Evolutionary conservation across 2,888 invertebrate genomes (phyloP).

Genomic region (Cephus pygmeus): DNA sequence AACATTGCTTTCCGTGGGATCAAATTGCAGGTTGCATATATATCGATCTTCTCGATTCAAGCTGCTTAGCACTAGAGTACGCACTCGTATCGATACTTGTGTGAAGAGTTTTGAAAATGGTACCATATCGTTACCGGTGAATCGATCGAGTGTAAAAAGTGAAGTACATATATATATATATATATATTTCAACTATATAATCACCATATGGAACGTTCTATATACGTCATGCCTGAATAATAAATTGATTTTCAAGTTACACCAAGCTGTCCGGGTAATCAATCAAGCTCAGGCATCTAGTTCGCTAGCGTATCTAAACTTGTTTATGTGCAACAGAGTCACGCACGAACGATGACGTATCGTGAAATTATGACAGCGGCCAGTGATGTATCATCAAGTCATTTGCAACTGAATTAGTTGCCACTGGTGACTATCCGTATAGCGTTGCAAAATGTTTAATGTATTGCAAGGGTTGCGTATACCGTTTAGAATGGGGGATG

Average conservation of each 20-base stretch:
- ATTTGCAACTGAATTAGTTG: slow-evolving; percentile 43
- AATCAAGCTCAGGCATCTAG: slow-evolving; percentile 35
- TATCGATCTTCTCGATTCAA: neutral
- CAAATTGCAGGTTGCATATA: neutral
- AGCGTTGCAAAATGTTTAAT: slow-evolving; percentile 20
- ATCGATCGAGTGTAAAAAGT: neutral
- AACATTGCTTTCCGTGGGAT: neutral
- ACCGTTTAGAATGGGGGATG: neutral
- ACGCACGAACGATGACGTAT: slow-evolving; percentile 46
- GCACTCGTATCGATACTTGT: neutral
- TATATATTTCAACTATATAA: neutral
- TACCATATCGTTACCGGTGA: neutral
- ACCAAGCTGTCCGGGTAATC: slow-evolving; percentile 35
- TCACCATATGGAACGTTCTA: neutral
- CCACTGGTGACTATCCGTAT: slow-evolving; percentile 7
- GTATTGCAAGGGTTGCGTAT: slow-evolving; percentile 7
- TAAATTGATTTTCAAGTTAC: slow-evolving; percentile 36
- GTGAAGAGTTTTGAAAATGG: neutral
- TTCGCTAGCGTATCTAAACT: slow-evolving; percentile 35
- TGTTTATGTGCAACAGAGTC: slow-evolving; percentile 41
- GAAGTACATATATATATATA: neutral
- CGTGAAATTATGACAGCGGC: slow-evolving; percentile 32
- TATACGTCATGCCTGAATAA: slow-evolving; percentile 23
- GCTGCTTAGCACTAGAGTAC: neutral
- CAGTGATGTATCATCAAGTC: slow-evolving; percentile 34